Base-by-base conservation (phyloP, 2,113 vertebrate genomes). In the Bostrychus sinensis region DNA sequence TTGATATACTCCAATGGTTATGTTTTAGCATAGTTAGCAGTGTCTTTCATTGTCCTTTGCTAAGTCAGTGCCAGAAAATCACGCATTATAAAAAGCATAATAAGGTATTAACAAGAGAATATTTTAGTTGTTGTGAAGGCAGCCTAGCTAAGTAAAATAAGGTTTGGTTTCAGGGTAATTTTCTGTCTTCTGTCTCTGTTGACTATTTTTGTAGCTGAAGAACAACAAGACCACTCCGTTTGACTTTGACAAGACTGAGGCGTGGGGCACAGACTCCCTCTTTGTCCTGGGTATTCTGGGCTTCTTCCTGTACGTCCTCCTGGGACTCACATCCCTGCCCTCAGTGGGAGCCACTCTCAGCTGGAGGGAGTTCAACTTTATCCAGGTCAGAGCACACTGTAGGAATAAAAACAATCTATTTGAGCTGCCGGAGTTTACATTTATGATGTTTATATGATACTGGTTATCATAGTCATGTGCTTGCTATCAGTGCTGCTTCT, bases 321-420 rank as follows among this genome's bases (percentile, higher is more conserved):
- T 97, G 56, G 95, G 95, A 78, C 93, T 98, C 82, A 96, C 95
- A 68, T 98, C 95, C 3, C 91, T 98, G 72, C 96, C 95, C 43
- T 97, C 96, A 10, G 95, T 98, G 59, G 96, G 94, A 89, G 95
- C 94, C 74, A 66, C 13, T 1, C 92, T 96, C 84, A 98, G 97
- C 91, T 97, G 95, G 97, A 89, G 94, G 89, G 95, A 98, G 89
- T 98, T 87, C 66, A 88, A 16, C 82, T 86, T 89, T 42, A 66
- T 89, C 77, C 85, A 87, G 82, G 81, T 87, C 79, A 86, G 83
- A 45, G 50, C 56, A 1, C 45, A 39, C 12, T 37, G 28, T 43
- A 20, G 7, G 19, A 46, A 17, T 58, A 13, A 2, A 25, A n/a
- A n/a, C n/a, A n/a, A n/a, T n/a, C n/a, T n/a, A n/a, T n/a, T n/a